Conservation (phyloP, 2,888 invertebrate genomes). For the Tipula unca region DNA sequence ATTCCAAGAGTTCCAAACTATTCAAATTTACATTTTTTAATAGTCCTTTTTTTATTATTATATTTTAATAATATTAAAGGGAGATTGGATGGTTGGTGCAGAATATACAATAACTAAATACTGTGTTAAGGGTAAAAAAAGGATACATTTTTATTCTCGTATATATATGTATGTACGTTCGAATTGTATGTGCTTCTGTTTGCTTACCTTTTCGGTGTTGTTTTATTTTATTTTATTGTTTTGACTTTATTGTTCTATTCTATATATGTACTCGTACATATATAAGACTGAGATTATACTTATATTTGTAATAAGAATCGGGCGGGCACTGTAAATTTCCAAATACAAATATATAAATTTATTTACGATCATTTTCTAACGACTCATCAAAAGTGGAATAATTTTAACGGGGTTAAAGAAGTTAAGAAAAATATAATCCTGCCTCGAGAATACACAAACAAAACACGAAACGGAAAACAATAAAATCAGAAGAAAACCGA, state of each 20-base stretch:
- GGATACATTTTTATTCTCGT: not conserved
- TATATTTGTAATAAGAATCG: not conserved
- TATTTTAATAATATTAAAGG: not conserved
- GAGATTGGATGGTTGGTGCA: not conserved
- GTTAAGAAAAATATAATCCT: not conserved
- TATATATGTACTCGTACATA: not conserved
- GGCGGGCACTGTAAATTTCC: not conserved
- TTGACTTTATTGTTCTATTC: not conserved
- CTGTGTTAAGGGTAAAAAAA: not conserved
- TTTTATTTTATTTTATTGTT: constrained; percentile 1
- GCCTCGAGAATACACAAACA: not conserved
- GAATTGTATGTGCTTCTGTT: not conserved
- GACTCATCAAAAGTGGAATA: not conserved
- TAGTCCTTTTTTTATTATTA: not conserved
- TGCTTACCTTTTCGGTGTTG: constrained; percentile 14
- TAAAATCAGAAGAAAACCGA: not conserved
- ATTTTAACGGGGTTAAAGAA: not conserved
- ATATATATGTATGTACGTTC: not conserved
- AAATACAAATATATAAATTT: not conserved
- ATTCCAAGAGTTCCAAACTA: not conserved
- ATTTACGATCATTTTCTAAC: constrained; percentile 8
- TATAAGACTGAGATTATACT: not conserved
- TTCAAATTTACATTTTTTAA: constrained; percentile 14
- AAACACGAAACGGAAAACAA: not conserved
- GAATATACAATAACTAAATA: not conserved